Base-by-base conservation (phyloP, 1,140 invertebrate genomes). In the Ostrea denselamellosa region DNA sequence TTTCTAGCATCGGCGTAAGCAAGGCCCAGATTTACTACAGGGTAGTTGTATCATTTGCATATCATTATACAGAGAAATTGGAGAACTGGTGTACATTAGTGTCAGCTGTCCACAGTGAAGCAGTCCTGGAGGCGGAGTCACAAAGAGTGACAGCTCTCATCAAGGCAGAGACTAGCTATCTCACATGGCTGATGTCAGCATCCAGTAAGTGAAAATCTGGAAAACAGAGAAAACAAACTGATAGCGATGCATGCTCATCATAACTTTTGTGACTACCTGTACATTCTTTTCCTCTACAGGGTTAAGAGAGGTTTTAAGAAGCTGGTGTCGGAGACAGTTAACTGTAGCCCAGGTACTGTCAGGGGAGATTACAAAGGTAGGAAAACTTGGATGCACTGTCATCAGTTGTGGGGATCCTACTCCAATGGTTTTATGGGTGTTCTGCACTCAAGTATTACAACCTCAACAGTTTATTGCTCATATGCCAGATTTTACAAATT, bases 51-150 rank as follows among this genome's bases (percentile, higher is more conserved):
- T 44, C 5, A 62, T 28, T 44, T 81, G 71, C 44, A 22, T n/a
- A n/a, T n/a, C n/a, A n/a, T 17, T 81, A 8, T 81, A 14, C 25
- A 83, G 82, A 52, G 22, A 83, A 83, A 25, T 53, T 83, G 28
- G 82, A 52, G 34, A 83, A 83, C 52, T 83, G 82, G 82, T 83
- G 82, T 22, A n/a, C 44, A 17, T 53, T 83, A 10, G 82, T 54
- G 14, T 83, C 82, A 14, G 34, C 82, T 52, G 82, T 83, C 14
- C 82, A 83, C 52, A 52, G 82, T 19, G 44, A 54, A 25, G 53
- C 82, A 83, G 82, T 52, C 17, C 19, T 83, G 52, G 44, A 52
- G 52, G 52, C 17, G 19, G 44, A 54, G 82, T 22, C 82, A 28
- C 7, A 83, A 22, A 22, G 44, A 22, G n/a, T 83, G n/a, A n/a